Conservation (phyloP, 2,888 invertebrate species). For the Trisateles emortualis region DNA sequence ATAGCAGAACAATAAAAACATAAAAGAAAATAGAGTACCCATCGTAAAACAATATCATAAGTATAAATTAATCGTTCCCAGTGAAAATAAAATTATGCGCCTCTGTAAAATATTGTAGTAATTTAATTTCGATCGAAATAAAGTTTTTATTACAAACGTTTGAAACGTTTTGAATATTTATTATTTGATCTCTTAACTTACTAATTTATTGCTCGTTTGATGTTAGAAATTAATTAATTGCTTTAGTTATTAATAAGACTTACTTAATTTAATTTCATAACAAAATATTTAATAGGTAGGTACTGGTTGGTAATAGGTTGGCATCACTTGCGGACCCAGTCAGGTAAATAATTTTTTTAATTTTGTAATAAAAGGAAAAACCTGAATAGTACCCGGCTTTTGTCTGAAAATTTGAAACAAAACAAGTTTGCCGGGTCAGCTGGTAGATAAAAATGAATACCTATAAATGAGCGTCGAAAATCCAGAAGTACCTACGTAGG, state of each 20-base stretch:
- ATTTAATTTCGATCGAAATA: slow-evolving; percentile 8
- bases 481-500: too few species aligned
- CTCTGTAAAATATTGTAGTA: slow-evolving; percentile 2
- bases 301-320: too few species aligned
- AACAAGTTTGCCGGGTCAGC: too few species aligned
- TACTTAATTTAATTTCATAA: too few species aligned
- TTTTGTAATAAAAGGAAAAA: too few species aligned
- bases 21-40: not conserved
- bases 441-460: too few species aligned
- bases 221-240: not conserved
- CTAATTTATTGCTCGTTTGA: slow-evolving; percentile 7
- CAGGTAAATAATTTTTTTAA: too few species aligned
- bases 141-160: slow-evolving; percentile 3
- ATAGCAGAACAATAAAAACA: not conserved
- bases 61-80: slow-evolving; percentile 7
- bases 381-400: too few species aligned
- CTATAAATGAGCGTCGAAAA: too few species aligned
- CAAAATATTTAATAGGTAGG: too few species aligned
- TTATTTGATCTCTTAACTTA: slow-evolving; percentile 3
- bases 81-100: slow-evolving; percentile 10
- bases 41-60: slow-evolving; percentile 3
- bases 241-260: not conserved
- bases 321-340: too few species aligned
- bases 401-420: too few species aligned
- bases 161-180: slow-evolving; percentile 4